A percentile compares a stretch with the other conserved stretches of the same genome.
phyloP scores from a whole-genome alignment of 1,140 invertebrate genomes.

The Centruroides vittatus region DNA sequence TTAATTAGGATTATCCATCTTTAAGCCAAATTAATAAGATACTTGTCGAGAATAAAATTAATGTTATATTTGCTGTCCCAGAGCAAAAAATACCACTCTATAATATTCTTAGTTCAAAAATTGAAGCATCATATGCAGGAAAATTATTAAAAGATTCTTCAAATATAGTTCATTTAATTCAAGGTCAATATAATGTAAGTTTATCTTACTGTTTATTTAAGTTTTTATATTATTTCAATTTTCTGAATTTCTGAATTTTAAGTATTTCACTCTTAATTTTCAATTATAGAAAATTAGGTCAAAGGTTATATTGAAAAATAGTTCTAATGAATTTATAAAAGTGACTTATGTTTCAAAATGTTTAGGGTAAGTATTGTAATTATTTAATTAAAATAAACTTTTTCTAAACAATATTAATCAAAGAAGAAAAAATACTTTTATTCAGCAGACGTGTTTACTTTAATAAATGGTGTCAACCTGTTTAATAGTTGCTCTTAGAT shows the following conservation, averaged over 20 bases:
- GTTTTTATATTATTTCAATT: too few species aligned
- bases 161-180: conserved; percentile 82
- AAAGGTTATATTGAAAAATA: conserved; percentile 12
- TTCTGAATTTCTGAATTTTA: too few species aligned
- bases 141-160: conserved; percentile 71
- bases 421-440: too few species aligned
- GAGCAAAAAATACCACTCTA: conserved; percentile 66
- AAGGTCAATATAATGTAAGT: conserved; percentile 68
- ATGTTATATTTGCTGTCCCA: conserved; percentile 94
- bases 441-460: too few species aligned
- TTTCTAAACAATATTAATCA: too few species aligned
- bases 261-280: background rate
- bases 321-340: conserved; percentile 11
- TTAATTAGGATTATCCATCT: conserved; percentile 79
- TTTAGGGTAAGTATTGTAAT: conserved; percentile 8
- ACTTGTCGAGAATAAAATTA: conserved; percentile 85
- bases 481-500: too few species aligned
- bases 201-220: too few species aligned
- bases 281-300: conserved; percentile 10
- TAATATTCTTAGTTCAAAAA: conserved; percentile 55
- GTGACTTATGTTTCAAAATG: conserved; percentile 14
- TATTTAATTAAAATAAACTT: background rate
- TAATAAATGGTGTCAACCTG: too few species aligned
- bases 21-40: conserved; percentile 64
- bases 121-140: conserved; percentile 63